Base-by-base conservation (phyloP, 2,888 invertebrate species). In the Hydriomena furcata region DNA sequence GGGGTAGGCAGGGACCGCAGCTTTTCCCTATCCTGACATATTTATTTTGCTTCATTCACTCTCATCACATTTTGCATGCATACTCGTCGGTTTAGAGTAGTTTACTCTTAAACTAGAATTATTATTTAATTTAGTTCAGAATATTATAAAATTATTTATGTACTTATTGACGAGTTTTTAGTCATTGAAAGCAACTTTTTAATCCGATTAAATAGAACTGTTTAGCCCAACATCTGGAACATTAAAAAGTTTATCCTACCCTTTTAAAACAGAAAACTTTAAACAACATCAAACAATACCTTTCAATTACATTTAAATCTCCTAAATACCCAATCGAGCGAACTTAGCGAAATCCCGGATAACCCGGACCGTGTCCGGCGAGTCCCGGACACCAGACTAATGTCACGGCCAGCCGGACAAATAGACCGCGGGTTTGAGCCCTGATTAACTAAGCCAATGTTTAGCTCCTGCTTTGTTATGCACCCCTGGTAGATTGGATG, bases 391-490 rank as follows among this genome's bases (percentile, higher is more conserved):
- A 81, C 72, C 72, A 78, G 81, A 85, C 82, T 82, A 83, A 87
- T 86, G 86, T 86, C 80, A 85, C 78, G 86, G 85, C 71, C 64
- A 40, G 68, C 50, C 68, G 77, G 76, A 82, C 82, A 82, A 83
- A 83, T 83, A 82, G 77, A 76, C 71, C 73, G 65, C 70, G 69
- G 79, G 81, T 83, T 83, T 58, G 63, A 82, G 79, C 79, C 79
- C 82, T 85, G 82, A 86, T 86, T 86, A 86, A 82, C 82, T 84
- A 79, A 81, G 75, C 80, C 71, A 66, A 55, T 74, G 75, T 72
- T 76, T 78, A 71, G 75, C 74, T 71, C 72, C 75, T 78, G 72
- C 73, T 84, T 78, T 73, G 76, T 80, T 84, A 84, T 86, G 82
- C 82, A 78, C 82, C 79, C 84, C 82, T 80, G 66, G 79, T 83